Base-by-base conservation (phyloP, 2,797 vertebrate species). In the Sparus aurata region DNA sequence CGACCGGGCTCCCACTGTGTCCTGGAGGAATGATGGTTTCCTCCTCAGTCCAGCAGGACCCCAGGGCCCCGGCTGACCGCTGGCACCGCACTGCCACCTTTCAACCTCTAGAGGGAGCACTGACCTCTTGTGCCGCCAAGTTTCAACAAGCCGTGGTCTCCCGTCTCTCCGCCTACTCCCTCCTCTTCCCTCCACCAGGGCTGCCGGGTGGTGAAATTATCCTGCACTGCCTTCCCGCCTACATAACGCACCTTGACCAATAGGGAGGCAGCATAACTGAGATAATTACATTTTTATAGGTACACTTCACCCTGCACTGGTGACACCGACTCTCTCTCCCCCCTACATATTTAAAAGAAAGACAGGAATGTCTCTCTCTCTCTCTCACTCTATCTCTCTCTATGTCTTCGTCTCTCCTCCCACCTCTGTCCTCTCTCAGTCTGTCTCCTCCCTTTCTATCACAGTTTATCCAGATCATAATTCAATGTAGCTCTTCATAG, bases 11-110 rank as follows among this genome's bases (percentile, higher is more conserved):
- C 34, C 20, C 2, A 27, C 77, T 15, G 55, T 25, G 60, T 79
- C 79, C 82, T 66, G 54, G n/a, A 77, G 78, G 57, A 49, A 23
- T 2, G 68, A 69, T 59, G 45, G 60, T 38, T 11, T 13, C 7
- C 73, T 82, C 68, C 72, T 93, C 93, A 95, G 95, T 95, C 95
- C 95, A 89, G 94, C 94, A 95, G 95, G 95, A 96, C 92, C 95
- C 88, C 94, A 91, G 92, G 95, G 94, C 87, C 83, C 86, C 17
- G 54, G 75, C 66, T 85, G 82, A 73, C 88, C 87, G 18, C 80
- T 83, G 84, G 45, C 57, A 15, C 70, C 60, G 91, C 84, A 93
- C 52, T 88, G 23, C 57, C 68, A 5, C 7, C 17, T 6, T 25
- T 50, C 18, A 12, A 1, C 91, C 94, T 85, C 93, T 85, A 94